phyloP scores from a whole-genome alignment of 2,888 invertebrate genomes.

The Galeopsomyia nigrocyanea region DNA sequence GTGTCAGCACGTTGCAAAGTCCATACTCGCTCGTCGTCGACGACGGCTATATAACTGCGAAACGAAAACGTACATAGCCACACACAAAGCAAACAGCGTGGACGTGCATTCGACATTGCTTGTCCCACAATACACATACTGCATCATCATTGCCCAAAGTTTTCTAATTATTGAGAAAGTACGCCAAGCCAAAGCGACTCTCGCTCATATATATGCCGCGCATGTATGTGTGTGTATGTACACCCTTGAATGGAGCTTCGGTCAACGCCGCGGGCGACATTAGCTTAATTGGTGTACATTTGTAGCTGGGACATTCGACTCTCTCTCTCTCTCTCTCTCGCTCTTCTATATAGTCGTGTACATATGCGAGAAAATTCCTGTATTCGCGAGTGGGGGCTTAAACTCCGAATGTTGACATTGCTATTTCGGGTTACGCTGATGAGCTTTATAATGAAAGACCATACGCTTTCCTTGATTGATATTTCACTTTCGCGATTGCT shows the following conservation, averaged over 20 bases:
- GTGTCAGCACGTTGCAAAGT: neutral
- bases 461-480: too few relatives aligned
- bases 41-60: too few relatives aligned
- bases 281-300: conserved; percentile 58
- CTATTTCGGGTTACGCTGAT: too few relatives aligned
- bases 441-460: too few relatives aligned
- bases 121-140: neutral
- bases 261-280: conserved; percentile 56
- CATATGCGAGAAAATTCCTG: conserved; percentile 7
- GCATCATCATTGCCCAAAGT: conserved; percentile 20
- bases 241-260: conserved; percentile 15
- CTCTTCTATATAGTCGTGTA: neutral
- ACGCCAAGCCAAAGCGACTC: neutral
- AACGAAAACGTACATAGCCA: neutral
- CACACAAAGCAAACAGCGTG: conserved; percentile 13
- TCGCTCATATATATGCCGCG: too few relatives aligned
- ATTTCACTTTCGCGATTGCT: too few relatives aligned
- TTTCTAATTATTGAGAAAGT: conserved; percentile 43
- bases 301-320: conserved; percentile 29
- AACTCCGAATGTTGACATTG: too few relatives aligned
- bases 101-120: neutral
- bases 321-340: neutral
- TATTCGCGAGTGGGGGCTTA: too few relatives aligned
- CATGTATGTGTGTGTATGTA: neutral
- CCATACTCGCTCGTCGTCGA: too few relatives aligned